Evolutionary conservation across 2,797 vertebrate species (phyloP), one percentile per base, ranked within the genome.

Genomic region (Hypotaenidia philippensis): DNA sequence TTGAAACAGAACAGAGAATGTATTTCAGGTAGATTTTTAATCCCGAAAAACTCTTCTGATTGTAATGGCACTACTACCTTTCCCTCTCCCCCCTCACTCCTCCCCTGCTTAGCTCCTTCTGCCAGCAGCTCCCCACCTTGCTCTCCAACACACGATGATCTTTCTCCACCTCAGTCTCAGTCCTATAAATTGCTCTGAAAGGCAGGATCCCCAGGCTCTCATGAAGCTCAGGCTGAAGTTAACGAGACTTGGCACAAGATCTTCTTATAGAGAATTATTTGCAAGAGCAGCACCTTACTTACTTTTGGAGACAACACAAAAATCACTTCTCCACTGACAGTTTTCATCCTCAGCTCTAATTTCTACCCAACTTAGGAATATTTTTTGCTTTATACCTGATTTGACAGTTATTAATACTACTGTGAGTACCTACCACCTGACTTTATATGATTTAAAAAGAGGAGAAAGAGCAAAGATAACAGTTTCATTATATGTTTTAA

Each of bases 401-500:
- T 68, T 87, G 94, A 93, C 93, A 96, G 85, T 72, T 83, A 87
- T 49, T 96, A 96, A 94, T 94, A 93, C 45, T 64, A 60, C 83
- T 64, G 64, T 72, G 34, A 93, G 74, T 61, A 84, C 9, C 16
- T 29, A 82, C 64, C 85, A 96, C 91, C 91, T 95, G 90, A 89
- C 82, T 83, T 91, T 13, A 71, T 77, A 77, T 55, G 87, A 95
- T 82, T 95, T 93, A 89, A 64, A 87, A 94, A 87, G 63, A 89
- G 70, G 44, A 94, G 82, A 87, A 61, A 94, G 70, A 83, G 56
- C 68, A 96, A 95, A 96, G 96, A 96, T 95, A 96, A 94, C 87
- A 82, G 77, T 95, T 96, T 94, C 96, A 94, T 94, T 94, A 60
- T 86, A 93, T 83, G 80, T 86, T 91, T 94, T 95, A 95, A 96